Percentiles rank a stretch among this genome's conserved stretches.
Conservation (phyloP, 2,113 vertebrate species). For the Platysteira castanea region DNA sequence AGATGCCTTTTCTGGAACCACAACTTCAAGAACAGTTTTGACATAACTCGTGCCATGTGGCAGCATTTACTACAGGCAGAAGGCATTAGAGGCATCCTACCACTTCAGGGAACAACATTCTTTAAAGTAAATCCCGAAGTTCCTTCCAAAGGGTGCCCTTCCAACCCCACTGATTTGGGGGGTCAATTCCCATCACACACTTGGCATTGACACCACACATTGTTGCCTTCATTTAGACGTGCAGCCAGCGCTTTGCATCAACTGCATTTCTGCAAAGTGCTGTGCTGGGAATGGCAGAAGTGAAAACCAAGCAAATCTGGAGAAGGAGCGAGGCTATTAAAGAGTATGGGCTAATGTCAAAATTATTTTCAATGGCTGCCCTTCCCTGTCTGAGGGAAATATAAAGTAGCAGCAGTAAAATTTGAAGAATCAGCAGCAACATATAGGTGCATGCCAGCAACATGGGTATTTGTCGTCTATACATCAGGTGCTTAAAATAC, state of each 20-base stretch:
- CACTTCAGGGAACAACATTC: background rate
- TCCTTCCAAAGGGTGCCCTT: background rate
- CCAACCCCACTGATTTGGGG: background rate
- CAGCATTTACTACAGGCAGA: background rate
- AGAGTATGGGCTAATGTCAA: background rate
- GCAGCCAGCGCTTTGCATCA: background rate
- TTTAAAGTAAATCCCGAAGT: background rate
- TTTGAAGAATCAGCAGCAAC: background rate
- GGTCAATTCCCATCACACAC: background rate
- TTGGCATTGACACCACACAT: background rate
- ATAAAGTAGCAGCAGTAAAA: background rate
- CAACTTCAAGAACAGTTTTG: conserved; percentile 6
- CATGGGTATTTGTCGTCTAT: background rate
- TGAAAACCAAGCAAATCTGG: background rate
- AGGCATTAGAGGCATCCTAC: background rate
- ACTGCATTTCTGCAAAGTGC: background rate
- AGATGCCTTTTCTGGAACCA: background rate
- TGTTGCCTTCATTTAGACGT: background rate
- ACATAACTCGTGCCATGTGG: background rate
- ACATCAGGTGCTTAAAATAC: conserved; percentile 8
- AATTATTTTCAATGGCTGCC: background rate
- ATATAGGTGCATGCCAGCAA: background rate
- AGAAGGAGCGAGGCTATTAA: background rate
- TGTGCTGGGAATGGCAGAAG: background rate
- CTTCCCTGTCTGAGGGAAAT: background rate